Conservation (phyloP, 2,888 invertebrate species). For the Campoplex capitator region DNA sequence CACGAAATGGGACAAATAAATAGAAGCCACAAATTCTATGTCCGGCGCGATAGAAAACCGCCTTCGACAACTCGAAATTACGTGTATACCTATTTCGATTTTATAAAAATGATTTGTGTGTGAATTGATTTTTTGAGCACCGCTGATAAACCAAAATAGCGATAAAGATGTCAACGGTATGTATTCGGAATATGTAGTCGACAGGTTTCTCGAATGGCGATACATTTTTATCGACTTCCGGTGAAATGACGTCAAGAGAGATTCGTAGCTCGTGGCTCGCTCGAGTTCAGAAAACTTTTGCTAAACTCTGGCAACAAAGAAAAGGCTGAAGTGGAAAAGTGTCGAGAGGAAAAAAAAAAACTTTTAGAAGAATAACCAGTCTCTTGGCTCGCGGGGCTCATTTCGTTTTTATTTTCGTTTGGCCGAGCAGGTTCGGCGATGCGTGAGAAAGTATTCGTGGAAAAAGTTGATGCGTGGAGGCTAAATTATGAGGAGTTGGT, state of each 20-base stretch:
- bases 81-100: too few species aligned
- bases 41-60: not conserved
- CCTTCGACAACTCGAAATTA: not conserved
- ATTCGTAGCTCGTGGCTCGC: not conserved
- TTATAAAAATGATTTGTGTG: not conserved
- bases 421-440: not conserved
- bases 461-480: not conserved
- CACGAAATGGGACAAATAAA: not conserved
- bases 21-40: not conserved
- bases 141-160: too few species aligned
- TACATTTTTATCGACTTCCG: not conserved
- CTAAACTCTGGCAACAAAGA: not conserved
- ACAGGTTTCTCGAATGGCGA: not conserved
- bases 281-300: constrained; percentile 6
- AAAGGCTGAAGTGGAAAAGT: not conserved
- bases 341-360: constrained; percentile 5
- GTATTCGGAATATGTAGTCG: not conserved
- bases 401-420: constrained; percentile 5
- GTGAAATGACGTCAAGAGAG: not conserved
- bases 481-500: not conserved
- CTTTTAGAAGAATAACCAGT: not conserved
- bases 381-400: constrained; percentile 1
- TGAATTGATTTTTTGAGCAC: not conserved
- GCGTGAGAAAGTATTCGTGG: not conserved
- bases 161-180: not conserved